Conservation (phyloP, 2,113 vertebrate species). For the Artemisiospiza belli region DNA sequence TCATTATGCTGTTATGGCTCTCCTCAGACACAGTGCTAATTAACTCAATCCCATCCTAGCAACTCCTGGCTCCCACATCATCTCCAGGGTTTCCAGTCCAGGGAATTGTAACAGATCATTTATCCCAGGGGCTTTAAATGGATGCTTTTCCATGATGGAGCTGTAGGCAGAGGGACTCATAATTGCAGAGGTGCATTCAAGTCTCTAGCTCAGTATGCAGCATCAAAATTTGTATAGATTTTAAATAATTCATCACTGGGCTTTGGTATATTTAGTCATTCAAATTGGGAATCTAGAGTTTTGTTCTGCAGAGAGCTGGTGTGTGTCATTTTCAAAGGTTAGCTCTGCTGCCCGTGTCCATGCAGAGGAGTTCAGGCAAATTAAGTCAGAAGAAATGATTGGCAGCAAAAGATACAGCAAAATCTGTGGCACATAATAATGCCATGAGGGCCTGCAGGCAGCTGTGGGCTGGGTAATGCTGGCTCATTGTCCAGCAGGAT, state of each 20-base stretch:
- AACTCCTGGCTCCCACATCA: not conserved
- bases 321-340: constrained; percentile 12
- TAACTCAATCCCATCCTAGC: constrained; percentile 23
- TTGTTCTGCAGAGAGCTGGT: not conserved
- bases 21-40: constrained; percentile 47
- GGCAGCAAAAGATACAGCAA: not conserved
- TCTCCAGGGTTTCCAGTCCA: constrained; percentile 31
- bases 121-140: not conserved
- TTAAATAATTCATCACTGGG: constrained; percentile 35
- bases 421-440: not conserved
- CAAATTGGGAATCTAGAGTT: not conserved
- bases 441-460: not conserved
- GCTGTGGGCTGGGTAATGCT: not conserved
- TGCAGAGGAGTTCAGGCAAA: not conserved
- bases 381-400: not conserved
- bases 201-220: not conserved
- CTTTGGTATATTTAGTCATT: constrained; percentile 17
- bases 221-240: not conserved
- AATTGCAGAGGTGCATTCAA: not conserved
- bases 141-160: not conserved
- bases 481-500: not conserved
- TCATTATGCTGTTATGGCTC: not conserved
- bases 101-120: constrained; percentile 23
- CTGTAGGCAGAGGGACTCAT: not conserved
- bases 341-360: not conserved